Evolutionary conservation across 1,140 invertebrate species (phyloP), one percentile per base, ranked within the genome.

Genomic region (Cepaea nemoralis): DNA sequence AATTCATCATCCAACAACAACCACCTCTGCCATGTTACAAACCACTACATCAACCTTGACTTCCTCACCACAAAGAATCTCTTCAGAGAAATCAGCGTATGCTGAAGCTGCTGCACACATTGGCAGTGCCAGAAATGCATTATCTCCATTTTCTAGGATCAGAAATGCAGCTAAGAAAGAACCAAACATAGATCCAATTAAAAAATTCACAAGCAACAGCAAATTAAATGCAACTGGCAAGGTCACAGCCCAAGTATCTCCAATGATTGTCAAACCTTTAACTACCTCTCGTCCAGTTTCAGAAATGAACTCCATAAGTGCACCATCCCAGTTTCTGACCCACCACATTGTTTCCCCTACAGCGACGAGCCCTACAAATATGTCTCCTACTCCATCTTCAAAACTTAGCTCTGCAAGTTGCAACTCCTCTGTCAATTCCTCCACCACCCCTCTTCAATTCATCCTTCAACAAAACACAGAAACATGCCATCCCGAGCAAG

Each of bases 261-360:
- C 69, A 10, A 3, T 8, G 40, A 8, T 40, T 40, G 27, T 22
- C 3, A 40, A 39, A 22, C 10, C 35, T 40, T 5, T 1, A 24
- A 40, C 50, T 33, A 31, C 40, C 31, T 79, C 66, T 27, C 81
- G 37, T 69, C 81, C 33, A 27, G 16, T 50, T 6, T 50, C 1
- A 19, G 42, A 50, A 22, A 45, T 50, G 22, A 22, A 48, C 48
- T 50, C 45, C 27, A 10, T 45, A 10, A 55, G 10, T 40, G 31
- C 31, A 50, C 73, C 42, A 10, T 48, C 70, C 24, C 8, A 1
- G 37, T 40, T 42, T 39, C 1, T 45, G 14, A 73, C 67, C 35
- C 50, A 69, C 81, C 31, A 69, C 77, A 59, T 82, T 76, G n/a
- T 81, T 70, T 55, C 66, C 19, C 33, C 59, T 37, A 75, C 70